A percentile compares a stretch with the other conserved stretches of the same genome.
Conservation (phyloP, 2,888 invertebrate genomes). For the Cosmia trapezina region DNA sequence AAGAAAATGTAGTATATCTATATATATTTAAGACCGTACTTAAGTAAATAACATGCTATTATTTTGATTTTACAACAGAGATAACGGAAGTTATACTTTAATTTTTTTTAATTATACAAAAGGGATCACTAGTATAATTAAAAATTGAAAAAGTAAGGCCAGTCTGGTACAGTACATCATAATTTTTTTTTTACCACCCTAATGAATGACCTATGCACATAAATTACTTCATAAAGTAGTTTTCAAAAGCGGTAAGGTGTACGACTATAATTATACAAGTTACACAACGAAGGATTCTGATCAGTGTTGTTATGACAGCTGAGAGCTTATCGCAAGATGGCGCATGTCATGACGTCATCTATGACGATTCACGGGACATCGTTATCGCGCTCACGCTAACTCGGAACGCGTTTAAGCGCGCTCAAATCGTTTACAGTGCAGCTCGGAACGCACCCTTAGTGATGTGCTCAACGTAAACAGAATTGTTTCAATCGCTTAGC, state of each 20-base stretch:
- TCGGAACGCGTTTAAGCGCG: too few relatives aligned
- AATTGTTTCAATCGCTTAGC: too few relatives aligned
- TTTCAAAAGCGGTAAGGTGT: not conserved
- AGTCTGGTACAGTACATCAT: not conserved
- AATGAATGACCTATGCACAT: not conserved
- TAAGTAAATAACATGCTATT: not conserved
- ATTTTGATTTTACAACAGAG: not conserved
- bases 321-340: too few relatives aligned
- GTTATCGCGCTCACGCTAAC: too few relatives aligned
- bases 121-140: not conserved
- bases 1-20: not conserved
- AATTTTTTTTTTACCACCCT: not conserved
- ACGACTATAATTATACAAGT: constrained; percentile 10
- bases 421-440: too few relatives aligned
- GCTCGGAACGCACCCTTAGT: too few relatives aligned
- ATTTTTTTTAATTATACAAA: not conserved
- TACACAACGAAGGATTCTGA: constrained; percentile 24
- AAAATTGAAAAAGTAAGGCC: not conserved
- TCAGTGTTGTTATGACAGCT: constrained; percentile 53
- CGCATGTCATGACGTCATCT: too few relatives aligned
- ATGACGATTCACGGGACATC: too few relatives aligned
- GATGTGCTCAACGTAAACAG: too few relatives aligned
- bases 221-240: not conserved
- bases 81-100: not conserved
- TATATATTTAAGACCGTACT: too few relatives aligned